Base-by-base conservation (phyloP, 2,797 vertebrate genomes). In the Premnoplex brunnescens region DNA sequence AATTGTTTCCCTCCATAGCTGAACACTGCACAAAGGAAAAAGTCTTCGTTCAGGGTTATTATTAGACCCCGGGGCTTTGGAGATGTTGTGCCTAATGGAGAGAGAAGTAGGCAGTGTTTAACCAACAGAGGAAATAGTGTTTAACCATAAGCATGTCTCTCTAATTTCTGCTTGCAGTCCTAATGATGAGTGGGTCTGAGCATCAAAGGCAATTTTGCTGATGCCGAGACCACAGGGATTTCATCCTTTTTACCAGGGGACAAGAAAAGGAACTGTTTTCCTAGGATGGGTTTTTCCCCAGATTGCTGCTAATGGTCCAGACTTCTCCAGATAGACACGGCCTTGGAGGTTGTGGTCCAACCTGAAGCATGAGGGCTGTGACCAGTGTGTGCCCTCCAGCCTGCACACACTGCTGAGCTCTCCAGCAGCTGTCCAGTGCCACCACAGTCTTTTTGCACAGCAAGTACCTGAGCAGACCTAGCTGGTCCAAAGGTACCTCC, bases 151-250 rank as follows among this genome's bases (percentile, higher is more conserved):
- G 73, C 89, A 74, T 19, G 48, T 82, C 66, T 67, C 56, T 73
- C 34, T 95, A 82, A 93, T 95, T 96, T 85, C 77, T 94, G 67
- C 71, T 88, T 74, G 44, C 63, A 63, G 69, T 52, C 83, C 60
- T 79, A 91, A 74, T 85, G 27, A 39, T 7, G 54, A 96, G 66
- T 2, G 37, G 67, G 64, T 71, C 81, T 85, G 71, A 85, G 55
- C 81, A 91, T 89, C 95, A 95, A 93, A 95, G 78, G 69, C 80
- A 58, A 27, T 85, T 82, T 64, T 89, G 71, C 60, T 91, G 80
- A 67, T 71, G 52, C 74, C 0, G 0, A 75, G 73, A 37, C 55
- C 41, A 26, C 37, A 60, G 69, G 67, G 77, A 74, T 82, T 94
- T 91, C 49, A 51, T 71, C 49, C 48, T 39, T 80, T 83, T 60